These are phyloP conservation scores for Manacus vitellinus DNA, from an alignment of 2,113 vertebrate genomes.

Conservation along the genomic window DNA sequence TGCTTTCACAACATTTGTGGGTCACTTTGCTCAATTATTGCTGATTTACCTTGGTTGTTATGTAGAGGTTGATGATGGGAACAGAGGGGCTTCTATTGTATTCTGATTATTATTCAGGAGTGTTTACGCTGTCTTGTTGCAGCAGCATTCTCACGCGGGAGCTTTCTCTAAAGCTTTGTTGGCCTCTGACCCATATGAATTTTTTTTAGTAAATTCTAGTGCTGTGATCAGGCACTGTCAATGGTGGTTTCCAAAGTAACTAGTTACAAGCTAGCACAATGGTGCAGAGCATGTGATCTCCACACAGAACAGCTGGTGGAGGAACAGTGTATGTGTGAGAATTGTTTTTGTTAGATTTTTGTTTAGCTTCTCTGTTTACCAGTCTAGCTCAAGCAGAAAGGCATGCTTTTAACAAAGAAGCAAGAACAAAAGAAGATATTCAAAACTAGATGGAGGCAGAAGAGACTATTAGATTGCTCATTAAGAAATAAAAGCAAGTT, in stretches of 20 bases:
- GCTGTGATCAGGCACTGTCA: constrained; percentile 39
- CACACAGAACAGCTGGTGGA: background rate
- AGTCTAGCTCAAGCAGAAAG: background rate
- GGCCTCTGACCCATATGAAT: constrained; percentile 64
- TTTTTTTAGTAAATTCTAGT: constrained; percentile 60
- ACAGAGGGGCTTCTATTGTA: constrained; percentile 74
- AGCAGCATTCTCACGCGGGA: constrained; percentile 50
- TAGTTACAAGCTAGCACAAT: constrained; percentile 3
- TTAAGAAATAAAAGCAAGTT: background rate
- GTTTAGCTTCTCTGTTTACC: constrained; percentile 23
- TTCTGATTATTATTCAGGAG: constrained; percentile 73
- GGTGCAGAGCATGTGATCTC: constrained; percentile 3
- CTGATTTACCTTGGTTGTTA: constrained; percentile 18
- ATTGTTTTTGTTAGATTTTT: constrained; percentile 22
- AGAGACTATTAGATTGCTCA: background rate
- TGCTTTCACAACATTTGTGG: constrained; percentile 19
- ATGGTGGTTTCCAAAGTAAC: constrained; percentile 66
- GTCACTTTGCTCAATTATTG: background rate
- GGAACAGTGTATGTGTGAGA: background rate
- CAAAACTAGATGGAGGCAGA: background rate
- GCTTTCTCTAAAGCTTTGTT: constrained; percentile 53
- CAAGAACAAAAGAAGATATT: background rate
- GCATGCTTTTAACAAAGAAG: background rate
- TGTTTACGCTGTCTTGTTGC: constrained; percentile 47
- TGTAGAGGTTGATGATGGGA: constrained; percentile 18